Base-by-base conservation (phyloP, 2,113 vertebrate genomes). In the Phainopepla nitens region DNA sequence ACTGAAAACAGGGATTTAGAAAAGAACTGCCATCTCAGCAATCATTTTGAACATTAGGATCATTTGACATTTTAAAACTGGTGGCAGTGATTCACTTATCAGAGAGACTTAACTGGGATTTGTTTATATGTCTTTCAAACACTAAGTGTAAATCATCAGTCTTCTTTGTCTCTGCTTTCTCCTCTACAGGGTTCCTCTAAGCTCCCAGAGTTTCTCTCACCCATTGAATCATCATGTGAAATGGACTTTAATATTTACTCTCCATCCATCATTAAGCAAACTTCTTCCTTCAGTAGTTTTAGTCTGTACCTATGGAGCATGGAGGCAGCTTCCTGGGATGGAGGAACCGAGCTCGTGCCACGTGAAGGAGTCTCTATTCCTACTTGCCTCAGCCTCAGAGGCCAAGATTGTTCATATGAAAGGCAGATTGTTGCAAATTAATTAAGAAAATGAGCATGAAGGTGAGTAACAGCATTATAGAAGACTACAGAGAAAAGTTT, bases 21-120 rank as follows among this genome's bases (percentile, higher is more conserved):
- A 80, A 58, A 93, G 45, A 93, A 68, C 27, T 88, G 82, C 82
- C 79, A 83, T 60, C 82, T 94, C 87, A 96, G 92, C 92, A 87
- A 70, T 80, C 39, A 91, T 77, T 92, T 83, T 92, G 54, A 93
- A 92, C 36, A 60, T 92, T 75, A 77, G 64, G 82, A 81, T 66
- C 75, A 82, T 90, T 62, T 96, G 85, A 83, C 93, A 86, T 83
- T 95, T 85, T 91, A 90, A 86, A 93, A 90, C 51, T 45, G 51
- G 70, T 91, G 64, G 85, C 75, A 88, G 31, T 90, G 79, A 85
- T 94, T 94, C 81, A 95, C 87, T 61, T 85, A 82, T 28, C 58
- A 77, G 87, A 86, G 53, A 76, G 82, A 90, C 85, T 93, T 91
- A 96, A 86, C 90, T 86, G 80, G 82, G 68, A 92, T 96, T 96